Evolutionary conservation across 2,888 invertebrate genomes (phyloP).

Genomic region (Drosophila formosana): DNA sequence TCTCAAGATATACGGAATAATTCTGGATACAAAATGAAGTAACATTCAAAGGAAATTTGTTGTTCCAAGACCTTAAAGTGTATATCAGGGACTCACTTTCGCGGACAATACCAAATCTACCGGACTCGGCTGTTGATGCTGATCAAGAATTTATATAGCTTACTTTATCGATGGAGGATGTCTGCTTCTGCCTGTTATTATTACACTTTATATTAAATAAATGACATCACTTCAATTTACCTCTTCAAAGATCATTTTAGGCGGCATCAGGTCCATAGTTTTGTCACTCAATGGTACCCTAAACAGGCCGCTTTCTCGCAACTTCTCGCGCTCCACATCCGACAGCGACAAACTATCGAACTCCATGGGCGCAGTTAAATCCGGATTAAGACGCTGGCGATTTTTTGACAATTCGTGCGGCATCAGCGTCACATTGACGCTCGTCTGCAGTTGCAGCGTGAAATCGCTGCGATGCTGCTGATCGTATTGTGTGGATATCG

Average conservation of each 20-base stretch:
- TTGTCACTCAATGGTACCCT: constrained; percentile 43
- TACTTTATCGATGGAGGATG: no score
- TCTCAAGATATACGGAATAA: no score
- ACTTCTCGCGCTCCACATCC: constrained; percentile 33
- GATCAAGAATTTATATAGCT: no score
- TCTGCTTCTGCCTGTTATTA: no score
- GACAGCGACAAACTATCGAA: constrained; percentile 51
- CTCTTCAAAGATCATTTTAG: neutral
- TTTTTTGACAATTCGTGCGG: constrained; percentile 46
- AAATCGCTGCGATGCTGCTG: constrained; percentile 29
- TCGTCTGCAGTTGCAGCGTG: constrained; percentile 53
- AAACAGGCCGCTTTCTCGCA: constrained; percentile 41
- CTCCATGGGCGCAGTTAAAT: constrained; percentile 12
- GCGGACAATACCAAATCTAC: no score
- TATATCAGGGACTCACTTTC: no score
- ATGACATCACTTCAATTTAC: constrained; percentile 20
- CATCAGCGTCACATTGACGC: constrained; percentile 61
- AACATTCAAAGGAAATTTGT: no score
- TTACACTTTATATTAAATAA: neutral
- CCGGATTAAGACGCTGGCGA: neutral
- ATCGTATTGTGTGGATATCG: constrained; percentile 18
- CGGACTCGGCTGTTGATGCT: no score
- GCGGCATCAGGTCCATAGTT: constrained; percentile 57
- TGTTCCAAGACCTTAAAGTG: no score
- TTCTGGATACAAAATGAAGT: no score